Base-by-base conservation (phyloP, 2,888 invertebrate genomes). In the Cosmia trapezina region DNA sequence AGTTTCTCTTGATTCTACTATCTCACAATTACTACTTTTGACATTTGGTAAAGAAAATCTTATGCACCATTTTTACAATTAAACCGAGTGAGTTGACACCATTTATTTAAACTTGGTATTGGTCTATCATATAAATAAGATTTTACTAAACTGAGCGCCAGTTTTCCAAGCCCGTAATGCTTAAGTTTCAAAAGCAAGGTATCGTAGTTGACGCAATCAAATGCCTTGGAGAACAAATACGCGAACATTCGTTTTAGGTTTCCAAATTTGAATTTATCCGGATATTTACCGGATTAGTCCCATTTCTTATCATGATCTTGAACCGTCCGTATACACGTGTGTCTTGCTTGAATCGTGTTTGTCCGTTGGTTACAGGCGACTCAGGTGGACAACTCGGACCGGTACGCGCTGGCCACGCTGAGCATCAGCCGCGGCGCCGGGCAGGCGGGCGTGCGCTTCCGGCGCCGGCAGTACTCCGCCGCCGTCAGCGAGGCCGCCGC, bases 331-430 rank as follows among this genome's bases (percentile, higher is more conserved):
- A 43, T 22, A 19, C 11, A 47, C 19, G 45, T 19, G 5, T 33
- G 56, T 12, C 8, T 19, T 12, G 14, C 4, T 53, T 33, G 14
- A 43, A 2, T 14, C n/a, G 22, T 22, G 12, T 12, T 43, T 43
- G 11, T 45, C 37, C 11, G 6, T 17, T n/a, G 37, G 4, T 33
- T 37, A 1, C 94, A 98, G 97, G 98, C 98, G 12, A 98, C 97
- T 1, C 98, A 98, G 90, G 96, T 97, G 76, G 98, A 99, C 94
- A 99, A 99, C 96, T 96, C 98, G 0, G 99, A 99, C 95, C 97
- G 98, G 68, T 98, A 98, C 92, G 98, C 99, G 0, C 95, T 99
- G 76, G 98, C 98, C 1, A 98, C 99, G 0, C 96, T 99, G 69
- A 97, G 98, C 19, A 96, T 98, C 96, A 97, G 93, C 94, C 97